A percentile compares a stretch with the other conserved stretches of the same genome.
Conservation (phyloP, 2,113 vertebrate genomes). For the Pteronura brasiliensis region DNA sequence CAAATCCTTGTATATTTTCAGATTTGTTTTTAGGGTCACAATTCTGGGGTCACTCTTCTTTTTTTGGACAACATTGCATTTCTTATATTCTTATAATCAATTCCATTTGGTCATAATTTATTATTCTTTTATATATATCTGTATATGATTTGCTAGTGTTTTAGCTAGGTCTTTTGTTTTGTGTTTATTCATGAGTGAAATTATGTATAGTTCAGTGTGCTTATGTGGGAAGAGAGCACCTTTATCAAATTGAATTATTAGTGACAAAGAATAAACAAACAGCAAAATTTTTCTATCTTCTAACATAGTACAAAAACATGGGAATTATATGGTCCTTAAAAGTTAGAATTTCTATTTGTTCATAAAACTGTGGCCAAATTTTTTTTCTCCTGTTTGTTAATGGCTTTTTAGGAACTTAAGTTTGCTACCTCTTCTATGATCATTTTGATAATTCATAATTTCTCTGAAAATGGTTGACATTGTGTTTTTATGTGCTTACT, state of each 20-base stretch:
- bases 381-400: not conserved
- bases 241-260: slow-evolving; percentile 10
- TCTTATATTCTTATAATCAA: slow-evolving; percentile 11
- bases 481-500: not conserved
- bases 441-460: not conserved
- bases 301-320: not conserved
- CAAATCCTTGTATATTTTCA: not conserved
- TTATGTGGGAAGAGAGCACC: not conserved
- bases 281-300: not conserved
- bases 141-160: not conserved
- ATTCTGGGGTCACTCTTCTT: not conserved
- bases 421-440: not conserved
- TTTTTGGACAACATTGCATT: not conserved
- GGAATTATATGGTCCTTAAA: not conserved
- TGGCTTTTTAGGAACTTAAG: not conserved
- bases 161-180: not conserved
- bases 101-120: not conserved
- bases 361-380: not conserved
- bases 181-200: not conserved
- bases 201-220: not conserved
- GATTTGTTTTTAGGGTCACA: not conserved
- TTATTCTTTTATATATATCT: not conserved
- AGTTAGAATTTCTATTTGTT: not conserved
- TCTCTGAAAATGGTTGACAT: not conserved
- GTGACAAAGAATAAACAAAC: not conserved